Evolutionary conservation across 1,140 invertebrate species (phyloP).

Genomic region (Hesperophylax magnus): DNA sequence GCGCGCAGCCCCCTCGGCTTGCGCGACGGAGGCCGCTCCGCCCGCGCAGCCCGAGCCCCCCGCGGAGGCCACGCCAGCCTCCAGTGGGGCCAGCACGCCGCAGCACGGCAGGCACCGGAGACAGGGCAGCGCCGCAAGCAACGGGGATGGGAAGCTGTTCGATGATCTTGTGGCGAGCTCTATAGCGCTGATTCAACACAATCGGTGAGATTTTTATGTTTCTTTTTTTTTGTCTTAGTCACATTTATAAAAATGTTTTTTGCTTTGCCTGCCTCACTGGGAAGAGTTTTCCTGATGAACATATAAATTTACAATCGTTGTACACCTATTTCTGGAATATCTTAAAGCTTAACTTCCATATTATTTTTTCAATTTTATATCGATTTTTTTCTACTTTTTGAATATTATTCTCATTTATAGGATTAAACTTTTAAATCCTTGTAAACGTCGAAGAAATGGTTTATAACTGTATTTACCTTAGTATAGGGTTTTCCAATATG

Average conservation of each 20-base stretch:
- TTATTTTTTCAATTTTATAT: no score
- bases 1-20: conserved; percentile 59
- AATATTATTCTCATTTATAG: no score
- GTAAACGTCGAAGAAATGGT: no score
- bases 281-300: no score
- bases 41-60: background rate
- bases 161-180: conserved; percentile 75
- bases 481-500: no score
- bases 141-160: conserved; percentile 65
- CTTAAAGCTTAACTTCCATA: no score
- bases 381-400: no score
- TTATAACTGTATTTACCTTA: no score
- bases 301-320: no score
- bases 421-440: no score
- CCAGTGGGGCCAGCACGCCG: conserved; percentile 65
- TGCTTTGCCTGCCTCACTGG: background rate
- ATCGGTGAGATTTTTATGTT: conserved; percentile 63
- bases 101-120: conserved; percentile 65
- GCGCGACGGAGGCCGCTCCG: background rate
- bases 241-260: conserved; percentile 12
- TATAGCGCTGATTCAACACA: conserved; percentile 75
- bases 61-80: conserved; percentile 59
- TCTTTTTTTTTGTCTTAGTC: background rate
- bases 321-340: no score
- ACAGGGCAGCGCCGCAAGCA: conserved; percentile 67